Evolutionary conservation across 2,113 vertebrate species (phyloP), one percentile per base, ranked within the genome.

Genomic region (Notiomystis cincta): DNA sequence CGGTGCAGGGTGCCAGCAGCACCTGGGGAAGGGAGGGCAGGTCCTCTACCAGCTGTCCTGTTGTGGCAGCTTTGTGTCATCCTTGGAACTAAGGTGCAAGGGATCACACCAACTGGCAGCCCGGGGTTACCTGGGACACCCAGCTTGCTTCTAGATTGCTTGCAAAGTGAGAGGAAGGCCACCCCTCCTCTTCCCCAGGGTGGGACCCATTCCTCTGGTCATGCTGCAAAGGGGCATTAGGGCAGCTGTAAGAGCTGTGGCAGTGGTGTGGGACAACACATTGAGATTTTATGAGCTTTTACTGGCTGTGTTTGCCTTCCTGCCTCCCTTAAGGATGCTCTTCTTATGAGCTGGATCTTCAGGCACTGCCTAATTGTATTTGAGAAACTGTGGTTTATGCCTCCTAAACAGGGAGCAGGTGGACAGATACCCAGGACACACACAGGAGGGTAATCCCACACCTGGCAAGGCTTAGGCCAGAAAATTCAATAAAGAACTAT

Each of bases 221-320:
- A 35, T 5, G 6, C 16, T 1, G 1, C 6, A 35, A 25, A 54
- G 82, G 53, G 45, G 15, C 23, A 11, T 37, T 13, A 8, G 45
- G 24, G 61, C 47, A 48, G 64, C 10, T 77, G 6, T 27, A 77
- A 56, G 42, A 37, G 27, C 71, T 90, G 48, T 18, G 3, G 25
- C 48, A 69, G 35, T 35, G 56, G 42, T 1, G 4, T 44, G 8
- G 50, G 18, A 81, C 0, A 2, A 28, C 60, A 2, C 1, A 3
- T 20, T 19, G 50, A 28, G 65, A 14, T 73, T 50, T 57, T 33
- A 23, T 2, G 16, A 67, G 89, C 57, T 82, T 62, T 93, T 33
- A 4, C 35, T n/a, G 82, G 15, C 60, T 54, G 44, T 1, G 0
- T 37, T 85, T 67, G 40, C 76, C 47, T 79, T 87, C 16, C 51